phyloP scores from a whole-genome alignment of 2,888 invertebrate species.

The Pachymerium ferrugineum region DNA sequence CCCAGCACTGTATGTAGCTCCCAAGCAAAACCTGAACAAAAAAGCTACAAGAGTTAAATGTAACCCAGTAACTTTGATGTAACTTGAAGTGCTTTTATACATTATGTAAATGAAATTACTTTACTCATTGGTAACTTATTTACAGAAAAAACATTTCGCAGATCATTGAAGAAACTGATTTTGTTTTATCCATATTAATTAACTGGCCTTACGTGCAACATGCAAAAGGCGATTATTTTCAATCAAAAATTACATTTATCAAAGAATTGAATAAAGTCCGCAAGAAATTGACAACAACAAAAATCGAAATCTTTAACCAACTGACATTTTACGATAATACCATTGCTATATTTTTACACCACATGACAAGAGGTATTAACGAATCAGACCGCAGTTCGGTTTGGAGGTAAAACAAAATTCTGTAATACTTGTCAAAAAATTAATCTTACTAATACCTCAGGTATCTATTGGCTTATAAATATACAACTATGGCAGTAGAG shows the following conservation, averaged over 20 bases:
- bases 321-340: not conserved
- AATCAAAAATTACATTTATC: not conserved
- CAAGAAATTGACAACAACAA: not conserved
- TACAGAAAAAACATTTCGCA: not conserved
- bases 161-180: not conserved
- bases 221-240: not conserved
- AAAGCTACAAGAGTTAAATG: too few species aligned
- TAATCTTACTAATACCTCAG: too few species aligned
- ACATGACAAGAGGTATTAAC: slow-evolving; percentile 26
- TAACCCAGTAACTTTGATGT: too few species aligned
- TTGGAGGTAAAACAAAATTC: too few species aligned
- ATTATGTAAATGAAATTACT: too few species aligned
- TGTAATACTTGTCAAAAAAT: too few species aligned
- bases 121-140: too few species aligned
- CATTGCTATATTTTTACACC: not conserved
- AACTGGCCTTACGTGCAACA: not conserved
- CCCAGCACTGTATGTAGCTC: too few species aligned
- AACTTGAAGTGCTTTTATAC: too few species aligned
- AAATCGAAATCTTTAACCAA: not conserved
- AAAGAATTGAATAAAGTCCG: not conserved
- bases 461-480: slow-evolving; percentile 17
- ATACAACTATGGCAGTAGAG: slow-evolving; percentile 16
- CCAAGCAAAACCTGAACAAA: too few species aligned
- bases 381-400: slow-evolving; percentile 23
- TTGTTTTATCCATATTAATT: not conserved